Evolutionary conservation across 2,888 invertebrate genomes (phyloP), one percentile per base, ranked within the genome.

Genomic region (Syrphus vitripennis): DNA sequence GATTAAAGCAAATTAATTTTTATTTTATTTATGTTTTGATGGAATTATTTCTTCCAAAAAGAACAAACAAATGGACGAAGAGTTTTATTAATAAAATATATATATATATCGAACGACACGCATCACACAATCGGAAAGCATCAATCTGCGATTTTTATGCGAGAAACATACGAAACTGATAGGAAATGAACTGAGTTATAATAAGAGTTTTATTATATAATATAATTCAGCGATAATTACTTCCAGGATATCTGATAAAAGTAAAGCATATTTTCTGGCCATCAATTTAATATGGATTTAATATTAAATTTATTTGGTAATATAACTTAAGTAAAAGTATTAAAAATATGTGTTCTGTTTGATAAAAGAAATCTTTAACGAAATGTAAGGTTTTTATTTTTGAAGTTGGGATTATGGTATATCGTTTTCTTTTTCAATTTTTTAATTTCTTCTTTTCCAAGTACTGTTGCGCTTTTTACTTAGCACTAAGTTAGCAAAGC

Each of bases 1-100:
- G 42, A 61, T 74, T 57, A 50, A 48, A 7, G 48, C 6, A 71
- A 71, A 71, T 82, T 71, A 67, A 70, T 71, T 82, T 82, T 65
- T 71, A 55, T 76, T 75, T 53, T 53, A 61, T 14, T 37, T 55
- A 42, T 55, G 16, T 61, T 63, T 31, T 16, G n/a, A n/a, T n/a
- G 48, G 37, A 42, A 42, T 53, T 71, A 29, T 42, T 61, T 34
- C 29, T 61, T 34, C 29, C n/a, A n/a, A 16, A 55, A 21, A 24
- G n/a, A 31, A 19, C 29, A 37, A 19, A 19, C 19, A 16, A 55
- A 21, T 19, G n/a, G 24, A 19, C 29, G 48, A 19, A 19, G 72
- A 21, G 34, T 59, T 50, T 50, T 34, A 10, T 34, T 34, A 24
- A 65, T 16, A 29, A n/a, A n/a, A n/a, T n/a, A n/a, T n/a, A n/a